Evolutionary conservation across 2,888 invertebrate genomes (phyloP).

Genomic region (Sepioteuthis lessoniana): DNA sequence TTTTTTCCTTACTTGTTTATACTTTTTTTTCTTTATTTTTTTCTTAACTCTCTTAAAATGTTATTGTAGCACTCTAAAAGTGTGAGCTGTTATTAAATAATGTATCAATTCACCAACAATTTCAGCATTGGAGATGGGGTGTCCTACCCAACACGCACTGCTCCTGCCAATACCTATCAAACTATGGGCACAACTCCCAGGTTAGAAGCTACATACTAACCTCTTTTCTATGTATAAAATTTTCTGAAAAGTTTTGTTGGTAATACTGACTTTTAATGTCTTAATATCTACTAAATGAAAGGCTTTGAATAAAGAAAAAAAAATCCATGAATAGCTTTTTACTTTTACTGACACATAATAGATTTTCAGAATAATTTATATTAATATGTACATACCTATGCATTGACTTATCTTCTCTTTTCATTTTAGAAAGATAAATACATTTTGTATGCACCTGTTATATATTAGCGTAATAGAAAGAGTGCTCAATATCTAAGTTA

Average conservation of each 20-base stretch:
- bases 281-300: not conserved
- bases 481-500: no score
- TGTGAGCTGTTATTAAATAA: not conserved
- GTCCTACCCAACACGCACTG: constrained; percentile 87
- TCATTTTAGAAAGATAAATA: no score
- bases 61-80: not conserved
- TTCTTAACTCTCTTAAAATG: not conserved
- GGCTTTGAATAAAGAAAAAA: not conserved
- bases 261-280: constrained; percentile 33
- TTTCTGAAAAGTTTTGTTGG: not conserved
- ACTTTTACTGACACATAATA: no score
- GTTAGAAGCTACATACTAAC: constrained; percentile 56
- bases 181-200: constrained; percentile 82
- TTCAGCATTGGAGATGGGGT: constrained; percentile 91
- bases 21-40: not conserved
- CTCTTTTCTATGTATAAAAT: constrained; percentile 8
- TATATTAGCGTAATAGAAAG: no score
- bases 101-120: constrained; percentile 50
- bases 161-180: constrained; percentile 84
- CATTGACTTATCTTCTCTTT: no score
- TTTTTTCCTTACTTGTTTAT: not conserved
- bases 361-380: no score
- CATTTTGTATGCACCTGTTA: no score
- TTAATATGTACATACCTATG: no score
- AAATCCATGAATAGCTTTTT: no score